Evolutionary conservation across 2,113 vertebrate genomes (phyloP).

Genomic region (Ramphastos sulfuratus): DNA sequence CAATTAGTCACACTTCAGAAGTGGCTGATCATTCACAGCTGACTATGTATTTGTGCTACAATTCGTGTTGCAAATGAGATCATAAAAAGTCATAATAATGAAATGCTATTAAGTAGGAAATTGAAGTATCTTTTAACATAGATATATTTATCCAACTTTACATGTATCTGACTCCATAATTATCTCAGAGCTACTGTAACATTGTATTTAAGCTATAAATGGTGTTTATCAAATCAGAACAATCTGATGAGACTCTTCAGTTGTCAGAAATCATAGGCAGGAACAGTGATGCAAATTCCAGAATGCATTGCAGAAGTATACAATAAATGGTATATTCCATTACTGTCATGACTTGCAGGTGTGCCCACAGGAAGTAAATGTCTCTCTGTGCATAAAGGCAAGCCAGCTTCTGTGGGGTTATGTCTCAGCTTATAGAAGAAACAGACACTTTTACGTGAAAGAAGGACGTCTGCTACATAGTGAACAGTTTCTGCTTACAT

Average conservation of each 20-base stretch:
- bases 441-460: not conserved
- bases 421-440: not conserved
- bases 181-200: not conserved
- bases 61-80: not conserved
- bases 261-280: not conserved
- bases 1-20: too few species aligned
- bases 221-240: not conserved
- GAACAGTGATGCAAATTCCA: not conserved
- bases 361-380: not conserved
- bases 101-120: not conserved
- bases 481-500: not conserved
- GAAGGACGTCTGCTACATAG: not conserved
- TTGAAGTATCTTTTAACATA: not conserved
- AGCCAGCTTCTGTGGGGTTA: not conserved
- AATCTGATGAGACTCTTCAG: not conserved
- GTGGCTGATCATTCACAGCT: not conserved
- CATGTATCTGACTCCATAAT: not conserved
- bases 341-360: accelerated
- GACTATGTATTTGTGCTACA: not conserved
- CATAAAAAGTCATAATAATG: not conserved
- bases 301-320: not conserved
- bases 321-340: not conserved
- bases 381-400: not conserved
- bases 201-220: not conserved
- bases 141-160: not conserved